Conservation (phyloP, 2,113 vertebrate species). For the Diadophis punctatus region DNA sequence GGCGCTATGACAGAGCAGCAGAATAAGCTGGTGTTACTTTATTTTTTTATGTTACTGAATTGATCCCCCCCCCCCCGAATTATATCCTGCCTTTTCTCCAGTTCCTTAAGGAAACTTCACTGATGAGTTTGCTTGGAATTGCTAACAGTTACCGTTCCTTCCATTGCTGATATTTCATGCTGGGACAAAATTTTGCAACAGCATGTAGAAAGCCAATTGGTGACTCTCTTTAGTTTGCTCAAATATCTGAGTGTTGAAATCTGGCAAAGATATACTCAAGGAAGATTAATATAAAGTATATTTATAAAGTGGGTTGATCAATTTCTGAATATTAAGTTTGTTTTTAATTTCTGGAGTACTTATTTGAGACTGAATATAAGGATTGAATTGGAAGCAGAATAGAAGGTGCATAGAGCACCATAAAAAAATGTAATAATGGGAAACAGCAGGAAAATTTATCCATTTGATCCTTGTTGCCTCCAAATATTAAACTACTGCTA, state of each 20-base stretch:
- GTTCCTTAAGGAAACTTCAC: not conserved
- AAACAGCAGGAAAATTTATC: not conserved
- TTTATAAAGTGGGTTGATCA: not conserved
- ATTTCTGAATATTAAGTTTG: not conserved
- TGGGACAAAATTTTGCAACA: constrained; percentile 24
- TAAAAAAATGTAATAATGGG: not conserved
- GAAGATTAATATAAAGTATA: not conserved
- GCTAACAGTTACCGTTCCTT: not conserved
- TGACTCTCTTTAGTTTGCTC: constrained; percentile 27
- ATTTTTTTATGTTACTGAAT: constrained; percentile 38
- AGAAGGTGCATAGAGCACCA: not conserved
- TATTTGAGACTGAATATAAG: not conserved
- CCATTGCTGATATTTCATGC: not conserved
- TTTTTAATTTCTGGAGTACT: not conserved
- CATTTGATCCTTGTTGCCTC: not conserved
- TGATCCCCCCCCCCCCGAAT: no score
- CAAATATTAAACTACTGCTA: not conserved
- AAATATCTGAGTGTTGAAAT: constrained; percentile 33
- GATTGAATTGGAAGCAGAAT: not conserved
- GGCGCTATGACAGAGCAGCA: constrained; percentile 13
- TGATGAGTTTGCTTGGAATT: not conserved
- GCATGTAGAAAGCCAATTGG: constrained; percentile 48
- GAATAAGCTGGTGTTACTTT: constrained; percentile 29
- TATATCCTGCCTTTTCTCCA: not conserved
- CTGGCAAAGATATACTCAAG: constrained; percentile 1